Evolutionary conservation across 2,113 vertebrate genomes (phyloP), one percentile per base, ranked within the genome.

Genomic region (Shinisaurus crocodilurus): DNA sequence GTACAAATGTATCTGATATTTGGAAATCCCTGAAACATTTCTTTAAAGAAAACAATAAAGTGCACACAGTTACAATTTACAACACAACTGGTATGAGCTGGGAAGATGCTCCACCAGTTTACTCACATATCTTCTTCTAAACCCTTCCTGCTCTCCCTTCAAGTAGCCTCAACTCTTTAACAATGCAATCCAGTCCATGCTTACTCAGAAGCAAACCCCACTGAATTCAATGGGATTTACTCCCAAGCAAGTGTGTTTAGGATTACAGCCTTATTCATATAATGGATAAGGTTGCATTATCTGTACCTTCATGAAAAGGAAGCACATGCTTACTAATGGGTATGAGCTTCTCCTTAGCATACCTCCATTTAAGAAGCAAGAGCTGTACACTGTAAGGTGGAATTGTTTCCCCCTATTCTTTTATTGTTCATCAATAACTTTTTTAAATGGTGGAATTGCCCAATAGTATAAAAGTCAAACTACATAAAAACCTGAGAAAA

Each of bases 41-140:
- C 94, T 85, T 54, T 37, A 90, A 80, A 79, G 32, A 75, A 93
- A 94, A 91, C 82, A 88, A 67, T 93, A 93, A 96, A 96, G 92
- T 96, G 91, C 91, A 93, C 0, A 0, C 88, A 82, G 72, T 91
- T 93, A 65, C 1, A 87, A 50, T 69, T 86, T 79, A 86, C 63
- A 80, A 89, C 67, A 69, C 81, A 86, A 32, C 82, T 88, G 50
- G 3, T 43, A 70, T 90, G 67, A 94, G 86, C 90, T 80, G 92
- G 83, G 45, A 82, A 43, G 45, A 83, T 20, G 8, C 91, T 74
- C 91, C 32, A 63, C 34, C 90, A 1, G 5, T 77, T 40, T 0
- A 0, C 85, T 74, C 75, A 43, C 48, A 72, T n/a, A n/a, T 74
- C 69, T 86, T 74, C 43, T 23, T 1, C 2, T 69, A 65, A 15